Evolutionary conservation across 2,113 vertebrate genomes (phyloP), one percentile per base, ranked within the genome.

Genomic region (Brachypodius melanocephalos): DNA sequence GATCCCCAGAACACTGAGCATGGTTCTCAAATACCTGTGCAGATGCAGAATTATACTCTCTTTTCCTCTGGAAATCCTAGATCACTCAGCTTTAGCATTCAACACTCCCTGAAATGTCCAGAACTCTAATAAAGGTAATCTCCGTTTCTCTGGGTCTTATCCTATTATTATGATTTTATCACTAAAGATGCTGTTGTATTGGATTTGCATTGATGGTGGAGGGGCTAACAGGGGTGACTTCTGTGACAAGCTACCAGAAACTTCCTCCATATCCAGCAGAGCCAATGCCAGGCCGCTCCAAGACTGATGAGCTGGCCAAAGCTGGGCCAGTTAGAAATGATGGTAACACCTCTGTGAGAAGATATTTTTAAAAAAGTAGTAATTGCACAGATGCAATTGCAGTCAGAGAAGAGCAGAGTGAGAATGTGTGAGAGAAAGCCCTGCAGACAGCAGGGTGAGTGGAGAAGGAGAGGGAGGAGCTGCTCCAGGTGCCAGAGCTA

Each of bases 361-460:
- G 9, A 10, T 17, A 7, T 59, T 38, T 68, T 38, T 38, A 28
- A 26, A 45, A 43, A 85, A 36, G 8, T 12, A 67, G 20, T 25
- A 36, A 28, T 59, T 38, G 3, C 0, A 0, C 18, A 52, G 46
- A 10, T 38, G 11, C 21, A 17, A 15, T 15, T 32, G 21, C 2
- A 7, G 14, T 7, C 17, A 76, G 26, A 13, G 38, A 36, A 51
- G 32, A 68, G 9, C 1, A 0, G 9, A 7, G 8, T 61, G 40
- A n/a, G 24, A 62, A 87, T 6, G 17, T 4, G 12, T 15, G 22
- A 45, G 32, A 52, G 46, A 15, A 49, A 28, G 3, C 18, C 28
- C 15, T 57, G 49, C 49, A 42, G 8, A 49, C 58, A 28, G 9
- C 26, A 19, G 3, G 12, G 43, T 32, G 51, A 73, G 9, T 24